Base-by-base conservation (phyloP, 1,140 invertebrate species). In the Lethrus apterus region DNA sequence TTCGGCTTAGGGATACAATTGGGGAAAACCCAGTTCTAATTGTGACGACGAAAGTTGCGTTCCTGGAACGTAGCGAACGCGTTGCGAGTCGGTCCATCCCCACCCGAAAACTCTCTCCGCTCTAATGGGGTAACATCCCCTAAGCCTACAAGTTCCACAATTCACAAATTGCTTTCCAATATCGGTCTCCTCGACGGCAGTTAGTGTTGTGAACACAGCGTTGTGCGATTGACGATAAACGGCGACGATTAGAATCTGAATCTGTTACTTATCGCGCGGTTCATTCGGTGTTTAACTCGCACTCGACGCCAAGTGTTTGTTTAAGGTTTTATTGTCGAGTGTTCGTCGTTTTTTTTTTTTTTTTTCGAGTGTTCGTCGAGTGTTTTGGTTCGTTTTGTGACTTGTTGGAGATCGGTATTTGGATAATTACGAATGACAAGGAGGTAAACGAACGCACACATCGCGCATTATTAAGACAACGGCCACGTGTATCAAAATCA, bases 121-220 rank as follows among this genome's bases (percentile, higher is more conserved):
- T 42, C 46, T 47, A 52, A 44, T 52, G 32, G 51, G 51, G 51
- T 42, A 35, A 38, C 47, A 51, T 51, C 52, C 55, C 55, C 48
- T 54, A 49, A 57, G 50, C 50, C 54, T 54, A 50, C 53, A 52
- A 59, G 54, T 62, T 56, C 51, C 52, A 56, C 60, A 57, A 60
- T 62, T 62, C 60, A 58, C 60, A 62, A 62, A 62, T 62, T 59
- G 60, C 60, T 62, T 62, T 62, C 58, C 60, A 52, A 62, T 62
- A 62, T 54, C 51, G 52, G 44, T 52, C 51, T 50, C 50, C 50
- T 48, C 18, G 34, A 34, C 50, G 40, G 23, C 31, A 43, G 50
- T 45, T 48, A 42, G 21, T 31, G 33, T 36, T 46, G 44, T 38
- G 44, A 46, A 26, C 19, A 46, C 29, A 33, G 44, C 15, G 33